Conservation (phyloP, 2,888 invertebrate species). For the Cosmia trapezina region DNA sequence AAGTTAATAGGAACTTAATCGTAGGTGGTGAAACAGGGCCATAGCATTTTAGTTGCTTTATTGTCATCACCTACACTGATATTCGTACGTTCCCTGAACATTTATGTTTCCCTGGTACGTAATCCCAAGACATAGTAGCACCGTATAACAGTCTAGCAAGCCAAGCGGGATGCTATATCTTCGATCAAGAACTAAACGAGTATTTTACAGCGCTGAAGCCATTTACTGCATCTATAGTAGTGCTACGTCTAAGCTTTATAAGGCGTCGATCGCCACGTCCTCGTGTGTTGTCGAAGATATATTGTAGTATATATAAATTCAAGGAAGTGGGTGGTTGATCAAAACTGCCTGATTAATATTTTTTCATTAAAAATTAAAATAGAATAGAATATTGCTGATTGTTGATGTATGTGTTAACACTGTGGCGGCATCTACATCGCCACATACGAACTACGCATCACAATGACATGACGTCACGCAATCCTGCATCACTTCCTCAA, state of each 20-base stretch:
- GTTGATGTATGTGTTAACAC: no score
- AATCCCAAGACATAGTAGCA: slow-evolving; percentile 10
- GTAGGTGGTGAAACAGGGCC: no score
- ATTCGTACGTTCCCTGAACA: not conserved
- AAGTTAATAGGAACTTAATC: no score
- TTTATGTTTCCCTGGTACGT: slow-evolving; percentile 35
- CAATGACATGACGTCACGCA: no score
- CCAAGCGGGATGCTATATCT: slow-evolving; percentile 42
- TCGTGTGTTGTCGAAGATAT: slow-evolving; percentile 21
- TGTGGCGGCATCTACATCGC: no score
- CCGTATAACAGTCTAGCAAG: slow-evolving; percentile 42
- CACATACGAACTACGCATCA: no score
- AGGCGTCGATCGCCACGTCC: slow-evolving; percentile 47
- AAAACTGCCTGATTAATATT: not conserved
- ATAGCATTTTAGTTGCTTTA: not conserved
- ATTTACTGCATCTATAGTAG: slow-evolving; percentile 56
- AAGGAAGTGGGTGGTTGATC: not conserved
- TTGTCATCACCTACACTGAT: not conserved
- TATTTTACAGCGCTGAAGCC: slow-evolving; percentile 55
- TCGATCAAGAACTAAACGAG: slow-evolving; percentile 50
- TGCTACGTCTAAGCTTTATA: slow-evolving; percentile 49
- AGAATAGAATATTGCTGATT: no score
- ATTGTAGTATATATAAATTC: not conserved
- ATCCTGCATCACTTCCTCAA: no score
- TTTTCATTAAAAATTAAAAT: not conserved